Conservation (phyloP, 2,888 invertebrate species). For the Campoplex nolae region DNA sequence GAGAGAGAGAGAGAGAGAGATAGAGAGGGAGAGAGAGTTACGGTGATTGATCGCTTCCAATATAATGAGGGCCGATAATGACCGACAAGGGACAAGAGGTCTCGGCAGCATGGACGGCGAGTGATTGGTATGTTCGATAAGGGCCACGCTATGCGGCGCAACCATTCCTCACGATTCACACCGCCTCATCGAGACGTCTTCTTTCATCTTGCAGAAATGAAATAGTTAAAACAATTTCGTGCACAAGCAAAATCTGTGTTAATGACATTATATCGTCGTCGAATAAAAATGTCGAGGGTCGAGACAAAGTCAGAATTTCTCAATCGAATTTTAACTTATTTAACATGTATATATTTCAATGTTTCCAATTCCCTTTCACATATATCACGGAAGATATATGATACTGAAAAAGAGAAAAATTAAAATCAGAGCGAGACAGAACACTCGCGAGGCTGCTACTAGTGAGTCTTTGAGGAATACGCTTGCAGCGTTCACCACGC, state of each 20-base stretch:
- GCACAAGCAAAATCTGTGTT: not conserved
- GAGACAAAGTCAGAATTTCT: slow-evolving; percentile 22
- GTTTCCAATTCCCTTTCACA: slow-evolving; percentile 59
- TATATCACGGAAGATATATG: slow-evolving; percentile 6
- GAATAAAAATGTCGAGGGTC: slow-evolving; percentile 60
- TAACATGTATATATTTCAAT: slow-evolving; percentile 17
- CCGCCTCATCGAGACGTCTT: slow-evolving; percentile 40
- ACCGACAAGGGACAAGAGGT: slow-evolving; percentile 82
- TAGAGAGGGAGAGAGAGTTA: slow-evolving; percentile 70
- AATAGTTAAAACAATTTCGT: slow-evolving; percentile 1
- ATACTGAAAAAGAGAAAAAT: not conserved
- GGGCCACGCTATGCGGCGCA: slow-evolving; percentile 57
- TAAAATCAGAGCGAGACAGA: not conserved
- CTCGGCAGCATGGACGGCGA: slow-evolving; percentile 78
- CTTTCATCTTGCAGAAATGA: not conserved
- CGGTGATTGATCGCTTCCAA: slow-evolving; percentile 83
- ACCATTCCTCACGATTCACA: slow-evolving; percentile 45
- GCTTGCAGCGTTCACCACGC: slow-evolving; percentile 80
- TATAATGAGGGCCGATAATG: slow-evolving; percentile 84
- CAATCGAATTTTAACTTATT: slow-evolving; percentile 38
- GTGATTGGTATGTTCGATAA: slow-evolving; percentile 80
- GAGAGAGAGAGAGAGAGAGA: slow-evolving; percentile 42
- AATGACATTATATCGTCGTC: not conserved
- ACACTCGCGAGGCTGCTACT: slow-evolving; percentile 72
- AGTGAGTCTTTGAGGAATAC: slow-evolving; percentile 80